Percentiles rank a stretch among this genome's conserved stretches.
These are phyloP conservation scores for Galaxea fascicularis DNA, from an alignment of 92 coral and sea anemone species.

Conservation along the genomic window DNA sequence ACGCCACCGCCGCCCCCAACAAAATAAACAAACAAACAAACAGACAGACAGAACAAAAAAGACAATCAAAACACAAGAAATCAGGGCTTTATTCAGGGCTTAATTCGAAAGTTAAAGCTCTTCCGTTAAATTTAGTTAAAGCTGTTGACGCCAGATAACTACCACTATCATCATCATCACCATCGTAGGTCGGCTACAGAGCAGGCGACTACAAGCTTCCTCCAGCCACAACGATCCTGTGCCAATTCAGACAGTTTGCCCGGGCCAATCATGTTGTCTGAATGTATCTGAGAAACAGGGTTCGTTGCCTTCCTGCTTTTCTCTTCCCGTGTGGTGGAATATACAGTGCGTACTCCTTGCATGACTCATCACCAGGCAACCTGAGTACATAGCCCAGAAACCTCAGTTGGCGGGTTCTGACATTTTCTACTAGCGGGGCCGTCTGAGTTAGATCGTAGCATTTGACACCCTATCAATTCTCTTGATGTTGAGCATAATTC, in stretches of 20 bases:
- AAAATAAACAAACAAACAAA: no score
- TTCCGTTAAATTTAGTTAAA: no score
- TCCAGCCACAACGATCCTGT: background rate
- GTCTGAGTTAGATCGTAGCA: conserved; percentile 5
- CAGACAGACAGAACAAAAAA: no score
- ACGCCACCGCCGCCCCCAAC: no score
- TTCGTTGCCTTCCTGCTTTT: conserved; percentile 12
- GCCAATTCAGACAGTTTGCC: no score
- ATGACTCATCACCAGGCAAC: conserved; percentile 10
- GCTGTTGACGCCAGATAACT: no score
- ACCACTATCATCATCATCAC: no score
- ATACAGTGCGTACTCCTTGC: conserved; percentile 10
- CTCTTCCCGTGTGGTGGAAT: conserved; percentile 6
- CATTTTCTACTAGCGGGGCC: background rate
- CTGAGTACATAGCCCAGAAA: background rate
- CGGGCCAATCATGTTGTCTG: background rate
- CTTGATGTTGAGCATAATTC: conserved; percentile 15
- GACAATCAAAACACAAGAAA: no score
- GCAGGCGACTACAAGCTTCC: conserved; percentile 12
- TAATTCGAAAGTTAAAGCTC: no score
- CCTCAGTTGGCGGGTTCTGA: conserved; percentile 12
- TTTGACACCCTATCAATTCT: conserved; percentile 15
- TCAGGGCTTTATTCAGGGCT: no score
- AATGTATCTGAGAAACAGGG: background rate
- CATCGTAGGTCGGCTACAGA: conserved; percentile 1